Evolutionary conservation across 2,888 invertebrate genomes (phyloP).

Genomic region (Pristionchus fissidentatus): DNA sequence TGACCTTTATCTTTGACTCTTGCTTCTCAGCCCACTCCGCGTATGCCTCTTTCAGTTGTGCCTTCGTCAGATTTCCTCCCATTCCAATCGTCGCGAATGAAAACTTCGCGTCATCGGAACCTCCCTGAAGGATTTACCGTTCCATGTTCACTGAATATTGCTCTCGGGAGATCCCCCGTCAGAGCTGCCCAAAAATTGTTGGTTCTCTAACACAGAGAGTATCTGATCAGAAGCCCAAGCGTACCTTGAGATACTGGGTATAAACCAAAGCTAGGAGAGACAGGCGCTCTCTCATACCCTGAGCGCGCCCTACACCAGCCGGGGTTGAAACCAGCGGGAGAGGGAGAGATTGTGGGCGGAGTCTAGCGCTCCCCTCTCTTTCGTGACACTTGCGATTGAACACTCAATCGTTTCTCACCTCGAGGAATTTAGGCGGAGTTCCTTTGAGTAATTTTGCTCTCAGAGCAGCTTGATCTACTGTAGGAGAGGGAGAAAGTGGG

Average conservation of each 20-base stretch:
- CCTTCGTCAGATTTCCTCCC: background rate
- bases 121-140: background rate
- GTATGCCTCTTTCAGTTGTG: slow-evolving; percentile 12
- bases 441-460: slow-evolving; percentile 31
- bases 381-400: background rate
- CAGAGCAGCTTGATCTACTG: slow-evolving; percentile 5
- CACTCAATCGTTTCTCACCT: background rate
- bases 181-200: slow-evolving; percentile 31
- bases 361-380: background rate
- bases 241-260: slow-evolving; percentile 48
- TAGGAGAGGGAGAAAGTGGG: slow-evolving; percentile 16
- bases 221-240: slow-evolving; percentile 41
- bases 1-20: slow-evolving; percentile 5
- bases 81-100: slow-evolving; percentile 42
- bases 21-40: slow-evolving; percentile 25
- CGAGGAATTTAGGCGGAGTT: slow-evolving; percentile 34
- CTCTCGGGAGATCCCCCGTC: slow-evolving; percentile 34
- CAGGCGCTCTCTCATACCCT: background rate
- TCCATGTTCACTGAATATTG: background rate
- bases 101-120: slow-evolving; percentile 7
- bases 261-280: background rate
- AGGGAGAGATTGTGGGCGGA: background rate
- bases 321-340: background rate
- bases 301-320: background rate
- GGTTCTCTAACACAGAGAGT: background rate